Conservation (phyloP, 1,140 invertebrate species). For the Pantala flavescens region DNA sequence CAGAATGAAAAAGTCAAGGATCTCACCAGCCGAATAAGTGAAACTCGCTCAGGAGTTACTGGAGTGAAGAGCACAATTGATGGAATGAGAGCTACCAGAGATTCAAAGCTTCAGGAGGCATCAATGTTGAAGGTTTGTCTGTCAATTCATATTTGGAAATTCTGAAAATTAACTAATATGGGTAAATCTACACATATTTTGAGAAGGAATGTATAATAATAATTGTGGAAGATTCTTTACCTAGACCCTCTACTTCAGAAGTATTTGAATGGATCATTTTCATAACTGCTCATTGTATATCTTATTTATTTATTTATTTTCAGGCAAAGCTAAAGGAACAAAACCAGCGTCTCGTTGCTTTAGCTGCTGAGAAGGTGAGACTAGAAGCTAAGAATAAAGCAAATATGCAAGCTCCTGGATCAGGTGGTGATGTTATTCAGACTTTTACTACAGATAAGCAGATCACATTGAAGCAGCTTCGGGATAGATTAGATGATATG, state of each 20-base stretch:
- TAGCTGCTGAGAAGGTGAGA: slow-evolving; percentile 74
- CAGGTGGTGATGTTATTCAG: slow-evolving; percentile 51
- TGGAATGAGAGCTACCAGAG: slow-evolving; percentile 82
- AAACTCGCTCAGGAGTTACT: slow-evolving; percentile 79
- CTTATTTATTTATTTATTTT: background rate
- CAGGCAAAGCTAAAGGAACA: slow-evolving; percentile 48
- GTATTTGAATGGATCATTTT: too few species aligned
- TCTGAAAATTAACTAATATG: background rate
- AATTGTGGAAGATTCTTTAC: too few species aligned
- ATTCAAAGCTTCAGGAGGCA: slow-evolving; percentile 82
- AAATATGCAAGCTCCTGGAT: slow-evolving; percentile 37
- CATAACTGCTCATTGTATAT: background rate
- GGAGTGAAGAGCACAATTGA: slow-evolving; percentile 92
- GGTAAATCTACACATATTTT: background rate
- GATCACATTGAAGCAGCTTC: slow-evolving; percentile 72
- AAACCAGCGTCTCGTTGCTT: slow-evolving; percentile 56
- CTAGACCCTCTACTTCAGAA: too few species aligned
- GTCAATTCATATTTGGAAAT: slow-evolving; percentile 26
- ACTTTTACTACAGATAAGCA: slow-evolving; percentile 59
- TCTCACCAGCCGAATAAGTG: slow-evolving; percentile 74
- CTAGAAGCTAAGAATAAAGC: slow-evolving; percentile 64
- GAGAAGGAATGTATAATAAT: too few species aligned
- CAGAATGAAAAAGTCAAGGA: slow-evolving; percentile 76
- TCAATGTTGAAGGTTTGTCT: slow-evolving; percentile 70
- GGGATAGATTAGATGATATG: slow-evolving; percentile 56